phyloP scores from a whole-genome alignment of 2,888 invertebrate species.

The Esperia sulphurella region DNA sequence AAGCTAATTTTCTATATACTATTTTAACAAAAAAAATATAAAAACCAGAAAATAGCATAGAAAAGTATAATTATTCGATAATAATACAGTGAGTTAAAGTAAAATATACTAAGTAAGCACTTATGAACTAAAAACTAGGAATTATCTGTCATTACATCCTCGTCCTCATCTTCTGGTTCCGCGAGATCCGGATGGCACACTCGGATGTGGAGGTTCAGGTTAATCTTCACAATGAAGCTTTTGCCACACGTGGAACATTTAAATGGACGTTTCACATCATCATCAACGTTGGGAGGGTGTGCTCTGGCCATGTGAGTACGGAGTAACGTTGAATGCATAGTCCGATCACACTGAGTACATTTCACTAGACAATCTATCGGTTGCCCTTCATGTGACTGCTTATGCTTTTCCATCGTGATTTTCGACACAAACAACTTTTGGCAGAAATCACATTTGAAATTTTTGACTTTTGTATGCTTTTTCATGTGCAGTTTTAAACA shows the following conservation, averaged over 20 bases:
- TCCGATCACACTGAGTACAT: slow-evolving; percentile 66
- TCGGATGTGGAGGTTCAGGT: slow-evolving; percentile 66
- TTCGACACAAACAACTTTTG: slow-evolving; percentile 69
- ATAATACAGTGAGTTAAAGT: slow-evolving; percentile 5
- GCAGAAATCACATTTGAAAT: slow-evolving; percentile 70
- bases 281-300: slow-evolving; percentile 55
- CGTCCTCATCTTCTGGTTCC: slow-evolving; percentile 69
- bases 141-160: slow-evolving; percentile 71
- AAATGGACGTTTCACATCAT: slow-evolving; percentile 67
- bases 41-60: slow-evolving; percentile 41
- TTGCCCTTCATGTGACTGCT: slow-evolving; percentile 65
- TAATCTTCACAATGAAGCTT: slow-evolving; percentile 70
- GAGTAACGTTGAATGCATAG: slow-evolving; percentile 63
- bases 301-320: slow-evolving; percentile 61
- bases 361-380: slow-evolving; percentile 70
- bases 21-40: slow-evolving; percentile 3
- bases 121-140: slow-evolving; percentile 38
- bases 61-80: slow-evolving; percentile 57
- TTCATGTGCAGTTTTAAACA: slow-evolving; percentile 73
- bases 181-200: slow-evolving; percentile 71
- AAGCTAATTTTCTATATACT: too few relatives aligned
- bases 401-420: slow-evolving; percentile 72
- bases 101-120: slow-evolving; percentile 6
- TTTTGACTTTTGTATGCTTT: slow-evolving; percentile 72
- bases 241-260: slow-evolving; percentile 71